Conservation (phyloP, 2,888 invertebrate species). For the Eumacrocentrus americanus region DNA sequence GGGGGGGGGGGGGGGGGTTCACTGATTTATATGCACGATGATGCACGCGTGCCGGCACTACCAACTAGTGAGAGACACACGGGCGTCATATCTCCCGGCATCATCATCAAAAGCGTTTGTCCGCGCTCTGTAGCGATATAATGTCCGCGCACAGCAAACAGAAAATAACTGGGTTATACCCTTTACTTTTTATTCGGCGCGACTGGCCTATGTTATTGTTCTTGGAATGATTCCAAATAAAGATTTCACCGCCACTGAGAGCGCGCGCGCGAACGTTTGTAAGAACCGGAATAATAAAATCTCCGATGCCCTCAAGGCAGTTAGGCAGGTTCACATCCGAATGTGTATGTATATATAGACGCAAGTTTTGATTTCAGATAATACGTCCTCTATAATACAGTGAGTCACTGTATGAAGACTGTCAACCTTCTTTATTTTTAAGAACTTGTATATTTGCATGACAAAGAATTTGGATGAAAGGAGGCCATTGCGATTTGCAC, state of each 20-base stretch:
- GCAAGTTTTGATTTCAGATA: neutral
- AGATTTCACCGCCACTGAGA: constrained; percentile 54
- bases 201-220: constrained; percentile 57
- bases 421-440: no score
- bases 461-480: no score
- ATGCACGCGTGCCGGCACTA: constrained; percentile 61
- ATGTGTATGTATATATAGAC: neutral
- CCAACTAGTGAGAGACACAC: constrained; percentile 47
- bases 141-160: constrained; percentile 53
- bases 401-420: no score
- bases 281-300: constrained; percentile 60
- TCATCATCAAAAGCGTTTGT: constrained; percentile 37
- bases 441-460: no score
- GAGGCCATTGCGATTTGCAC: no score
- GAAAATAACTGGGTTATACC: constrained; percentile 61
- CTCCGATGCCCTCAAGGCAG: constrained; percentile 15
- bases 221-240: constrained; percentile 62
- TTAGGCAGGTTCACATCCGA: neutral
- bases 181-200: constrained; percentile 58
- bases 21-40: constrained; percentile 61
- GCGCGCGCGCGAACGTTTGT: constrained; percentile 34
- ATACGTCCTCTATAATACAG: no score
- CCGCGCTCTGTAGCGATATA: no score
- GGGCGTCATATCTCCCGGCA: constrained; percentile 53
- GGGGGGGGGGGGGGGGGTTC: constrained; percentile 20